Conservation (phyloP, 2,888 invertebrate genomes). For the Brachycybe producta region DNA sequence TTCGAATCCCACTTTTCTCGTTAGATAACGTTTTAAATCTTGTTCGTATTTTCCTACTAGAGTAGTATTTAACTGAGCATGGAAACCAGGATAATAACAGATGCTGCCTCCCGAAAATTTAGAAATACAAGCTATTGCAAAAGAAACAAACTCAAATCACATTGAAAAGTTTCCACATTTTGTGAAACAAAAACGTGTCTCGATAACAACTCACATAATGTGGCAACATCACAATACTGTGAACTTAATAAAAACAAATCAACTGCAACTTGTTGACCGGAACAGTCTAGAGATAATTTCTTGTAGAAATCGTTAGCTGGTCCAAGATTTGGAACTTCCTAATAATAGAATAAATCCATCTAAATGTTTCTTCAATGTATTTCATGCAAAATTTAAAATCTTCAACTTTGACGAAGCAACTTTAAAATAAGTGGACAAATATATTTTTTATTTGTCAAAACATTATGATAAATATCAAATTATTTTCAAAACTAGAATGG, state of each 20-base stretch:
- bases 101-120: slow-evolving; percentile 90
- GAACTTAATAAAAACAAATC: slow-evolving; percentile 88
- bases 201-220: slow-evolving; percentile 57
- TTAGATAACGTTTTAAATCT: slow-evolving; percentile 74
- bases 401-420: no score
- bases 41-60: slow-evolving; percentile 61
- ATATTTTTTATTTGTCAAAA: no score
- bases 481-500: no score
- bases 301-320: slow-evolving; percentile 98
- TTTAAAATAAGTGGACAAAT: no score
- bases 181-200: slow-evolving; percentile 1
- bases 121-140: slow-evolving; percentile 55
- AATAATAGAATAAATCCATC: slow-evolving; percentile 17
- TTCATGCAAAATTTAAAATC: neutral
- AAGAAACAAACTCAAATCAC: neutral
- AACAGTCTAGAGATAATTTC: slow-evolving; percentile 86
- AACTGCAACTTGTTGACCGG: slow-evolving; percentile 87
- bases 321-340: slow-evolving; percentile 67
- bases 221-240: slow-evolving; percentile 87
- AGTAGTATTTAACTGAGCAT: slow-evolving; percentile 53
- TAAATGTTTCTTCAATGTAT: neutral
- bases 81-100: slow-evolving; percentile 75
- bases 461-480: no score
- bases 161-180: slow-evolving; percentile 11
- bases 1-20: slow-evolving; percentile 95